Conservation (phyloP, 2,888 invertebrate species). For the Mactromeris polynyma region DNA sequence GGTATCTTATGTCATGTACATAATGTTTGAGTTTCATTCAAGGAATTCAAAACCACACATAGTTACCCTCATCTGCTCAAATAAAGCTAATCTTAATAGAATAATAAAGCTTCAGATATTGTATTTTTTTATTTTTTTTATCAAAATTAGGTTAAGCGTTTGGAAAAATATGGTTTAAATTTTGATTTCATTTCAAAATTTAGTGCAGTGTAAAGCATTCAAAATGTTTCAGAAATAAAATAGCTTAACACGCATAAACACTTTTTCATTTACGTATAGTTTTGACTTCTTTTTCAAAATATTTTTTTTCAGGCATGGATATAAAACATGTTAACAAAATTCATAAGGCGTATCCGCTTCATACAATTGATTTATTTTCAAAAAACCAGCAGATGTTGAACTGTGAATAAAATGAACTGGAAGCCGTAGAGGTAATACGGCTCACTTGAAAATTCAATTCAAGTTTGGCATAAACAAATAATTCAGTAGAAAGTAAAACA, state of each 20-base stretch:
- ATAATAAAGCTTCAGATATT: background rate
- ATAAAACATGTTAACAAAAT: background rate
- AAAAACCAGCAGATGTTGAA: slow-evolving; percentile 12
- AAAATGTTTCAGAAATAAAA: background rate
- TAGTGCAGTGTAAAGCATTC: background rate
- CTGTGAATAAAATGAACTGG: background rate
- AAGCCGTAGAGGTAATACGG: background rate
- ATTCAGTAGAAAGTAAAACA: background rate
- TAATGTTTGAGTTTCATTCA: background rate
- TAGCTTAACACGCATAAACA: background rate
- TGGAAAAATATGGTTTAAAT: background rate
- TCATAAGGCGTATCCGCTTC: background rate
- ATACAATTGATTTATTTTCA: background rate
- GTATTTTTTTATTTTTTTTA: background rate
- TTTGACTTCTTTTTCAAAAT: background rate
- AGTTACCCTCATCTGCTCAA: background rate
- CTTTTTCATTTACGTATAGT: background rate
- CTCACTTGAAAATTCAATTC: background rate
- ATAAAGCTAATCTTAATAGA: background rate
- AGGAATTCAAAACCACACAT: too few species aligned
- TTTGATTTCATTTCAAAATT: background rate
- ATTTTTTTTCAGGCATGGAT: background rate
- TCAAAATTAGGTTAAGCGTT: background rate
- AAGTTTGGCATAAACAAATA: slow-evolving; percentile 1
- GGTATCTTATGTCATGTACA: background rate